Evolutionary conservation across 2,113 vertebrate genomes (phyloP), one percentile per base, ranked within the genome.

Genomic region (Equus przewalskii): DNA sequence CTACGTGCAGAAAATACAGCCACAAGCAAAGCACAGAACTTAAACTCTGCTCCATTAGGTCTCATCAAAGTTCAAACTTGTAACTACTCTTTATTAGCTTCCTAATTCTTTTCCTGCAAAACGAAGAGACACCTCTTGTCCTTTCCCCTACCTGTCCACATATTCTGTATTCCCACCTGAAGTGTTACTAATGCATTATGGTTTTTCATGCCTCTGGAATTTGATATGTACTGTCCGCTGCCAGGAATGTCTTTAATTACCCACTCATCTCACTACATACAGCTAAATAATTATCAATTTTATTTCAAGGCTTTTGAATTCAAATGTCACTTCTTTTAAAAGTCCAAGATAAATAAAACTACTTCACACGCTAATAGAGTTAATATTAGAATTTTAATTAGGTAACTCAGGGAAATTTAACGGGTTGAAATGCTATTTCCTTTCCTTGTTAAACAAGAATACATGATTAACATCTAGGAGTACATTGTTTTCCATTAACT

Each of bases 371-470:
- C 9, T 49, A 67, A 36, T 8, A 92, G 12, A 36, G 10, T 30
- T 67, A 81, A 44, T 11, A 58, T 44, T 15, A 64, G 28, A 92
- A 60, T 78, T 92, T 89, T 82, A 92, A 86, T 62, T 90, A 65
- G 51, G 24, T 36, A 62, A 88, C 12, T 70, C 1, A 84, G 30
- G 41, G 44, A 90, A 70, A 3, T 78, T n/a, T 62, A 86, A 58
- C 65, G 36, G 16, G 8, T 92, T 44, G 14, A 84, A 69, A 79
- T 58, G 2, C 33, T 91, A 91, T 85, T 88, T 89, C 12, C 21
- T 89, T 85, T 75, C 22, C 14, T n/a, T 80, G 49, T 65, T 95
- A 69, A 89, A 69, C 1, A 56, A 84, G 36, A 60, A 33, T 5
- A 58, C 86, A 41, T 22, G 19, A 41, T 88, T 96, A 86, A 26